Conservation (phyloP, 1,140 invertebrate genomes). For the Pogonognathellus flavescens region DNA sequence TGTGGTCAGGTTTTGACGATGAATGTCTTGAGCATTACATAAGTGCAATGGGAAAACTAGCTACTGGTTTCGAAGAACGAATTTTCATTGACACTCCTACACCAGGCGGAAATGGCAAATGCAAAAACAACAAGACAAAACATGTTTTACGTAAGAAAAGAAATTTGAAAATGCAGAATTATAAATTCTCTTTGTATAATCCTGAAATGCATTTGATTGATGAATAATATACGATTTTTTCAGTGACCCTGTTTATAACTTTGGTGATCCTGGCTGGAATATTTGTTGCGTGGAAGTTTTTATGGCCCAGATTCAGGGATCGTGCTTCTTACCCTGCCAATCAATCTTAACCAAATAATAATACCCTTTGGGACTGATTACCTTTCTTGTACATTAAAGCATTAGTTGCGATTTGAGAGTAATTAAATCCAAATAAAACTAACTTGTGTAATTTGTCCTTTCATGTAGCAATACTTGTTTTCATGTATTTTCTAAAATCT, state of each 20-base stretch:
- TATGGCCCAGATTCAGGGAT: neutral
- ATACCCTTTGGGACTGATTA: no score
- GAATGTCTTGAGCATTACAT: slow-evolving; percentile 52
- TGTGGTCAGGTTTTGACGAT: slow-evolving; percentile 53
- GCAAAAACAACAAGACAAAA: neutral
- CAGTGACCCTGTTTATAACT: slow-evolving; percentile 5
- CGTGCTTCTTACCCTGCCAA: neutral
- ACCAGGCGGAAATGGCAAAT: neutral
- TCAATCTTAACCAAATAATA: no score
- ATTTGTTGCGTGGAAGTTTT: neutral
- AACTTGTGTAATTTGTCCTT: no score
- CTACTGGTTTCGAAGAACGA: slow-evolving; percentile 58
- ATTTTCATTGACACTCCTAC: slow-evolving; percentile 39
- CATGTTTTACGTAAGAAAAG: slow-evolving; percentile 3
- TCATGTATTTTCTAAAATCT: no score
- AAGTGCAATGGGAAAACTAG: neutral
- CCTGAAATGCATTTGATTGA: neutral
- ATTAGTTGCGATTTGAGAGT: no score
- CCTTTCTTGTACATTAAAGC: no score
- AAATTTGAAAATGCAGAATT: no score
- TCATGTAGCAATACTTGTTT: no score
- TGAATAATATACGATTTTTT: neutral
- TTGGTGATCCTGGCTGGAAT: neutral
- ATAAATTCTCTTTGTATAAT: neutral
- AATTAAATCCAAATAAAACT: no score